These are phyloP conservation scores for Camelus bactrianus DNA, from an alignment of 2,113 vertebrate genomes.

Conservation along the genomic window DNA sequence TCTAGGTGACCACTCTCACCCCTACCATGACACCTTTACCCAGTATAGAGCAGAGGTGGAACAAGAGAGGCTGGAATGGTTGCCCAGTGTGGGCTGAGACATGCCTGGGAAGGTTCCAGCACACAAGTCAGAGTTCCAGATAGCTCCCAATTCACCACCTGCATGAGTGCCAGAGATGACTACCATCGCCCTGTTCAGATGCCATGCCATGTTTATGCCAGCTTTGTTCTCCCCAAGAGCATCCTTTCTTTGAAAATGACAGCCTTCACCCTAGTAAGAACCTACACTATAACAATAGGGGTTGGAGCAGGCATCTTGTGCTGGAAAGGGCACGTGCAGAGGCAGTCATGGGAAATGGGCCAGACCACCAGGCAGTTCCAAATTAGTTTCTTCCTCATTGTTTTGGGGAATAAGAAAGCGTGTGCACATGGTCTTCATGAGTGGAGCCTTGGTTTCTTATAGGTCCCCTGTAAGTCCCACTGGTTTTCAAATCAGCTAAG, in stretches of 20 bases:
- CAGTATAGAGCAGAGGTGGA: neutral
- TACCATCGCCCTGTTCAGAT: neutral
- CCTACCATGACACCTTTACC: neutral
- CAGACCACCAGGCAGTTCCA: neutral
- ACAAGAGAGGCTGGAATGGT: neutral
- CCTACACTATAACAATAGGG: neutral
- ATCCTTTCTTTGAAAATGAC: neutral
- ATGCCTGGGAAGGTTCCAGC: neutral
- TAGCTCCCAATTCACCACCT: neutral
- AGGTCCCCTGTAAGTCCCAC: neutral
- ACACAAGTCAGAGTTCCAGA: neutral
- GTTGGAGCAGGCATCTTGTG: neutral
- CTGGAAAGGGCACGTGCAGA: neutral
- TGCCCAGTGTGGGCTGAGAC: neutral
- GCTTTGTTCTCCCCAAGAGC: neutral
- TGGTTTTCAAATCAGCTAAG: neutral
- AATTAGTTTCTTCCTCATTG: neutral
- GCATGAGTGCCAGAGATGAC: neutral
- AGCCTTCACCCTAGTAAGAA: neutral
- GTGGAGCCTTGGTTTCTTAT: neutral
- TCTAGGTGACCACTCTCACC: neutral
- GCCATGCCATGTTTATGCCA: neutral
- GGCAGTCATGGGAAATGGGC: neutral
- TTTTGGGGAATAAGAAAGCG: neutral
- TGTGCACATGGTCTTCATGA: neutral